Conservation (phyloP, 2,888 invertebrate species). For the Quadroppia sp. region DNA sequence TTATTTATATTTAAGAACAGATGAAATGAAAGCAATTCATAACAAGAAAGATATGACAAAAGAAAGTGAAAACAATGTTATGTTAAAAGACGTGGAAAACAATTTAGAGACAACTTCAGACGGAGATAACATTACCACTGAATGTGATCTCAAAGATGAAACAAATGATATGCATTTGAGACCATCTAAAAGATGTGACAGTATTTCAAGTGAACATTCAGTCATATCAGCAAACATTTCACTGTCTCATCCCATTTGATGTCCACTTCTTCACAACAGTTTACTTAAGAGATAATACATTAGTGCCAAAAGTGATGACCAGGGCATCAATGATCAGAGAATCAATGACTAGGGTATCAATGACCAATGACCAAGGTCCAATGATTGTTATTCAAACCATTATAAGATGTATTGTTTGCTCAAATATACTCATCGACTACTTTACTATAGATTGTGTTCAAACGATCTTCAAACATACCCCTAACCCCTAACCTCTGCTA, state of each 20-base stretch:
- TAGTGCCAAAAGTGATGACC: no score
- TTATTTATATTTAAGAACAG: constrained; percentile 65
- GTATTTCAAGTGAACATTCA: constrained; percentile 10
- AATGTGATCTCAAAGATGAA: background rate
- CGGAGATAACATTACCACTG: background rate
- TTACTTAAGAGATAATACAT: no score
- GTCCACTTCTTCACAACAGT: no score
- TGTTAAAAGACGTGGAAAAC: constrained; percentile 34
- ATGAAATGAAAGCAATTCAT: constrained; percentile 16
- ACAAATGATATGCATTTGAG: constrained; percentile 17
- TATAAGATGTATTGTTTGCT: no score
- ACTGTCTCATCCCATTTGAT: constrained; percentile 21
- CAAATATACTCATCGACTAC: no score
- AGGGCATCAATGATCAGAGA: no score
- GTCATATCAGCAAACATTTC: constrained; percentile 18
- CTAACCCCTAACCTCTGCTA: no score
- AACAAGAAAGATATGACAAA: background rate
- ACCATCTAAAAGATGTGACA: background rate
- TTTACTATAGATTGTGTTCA: no score
- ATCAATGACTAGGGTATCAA: no score
- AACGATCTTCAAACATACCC: no score
- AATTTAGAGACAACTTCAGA: background rate
- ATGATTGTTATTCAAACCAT: no score
- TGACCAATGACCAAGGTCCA: no score
- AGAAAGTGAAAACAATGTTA: constrained; percentile 32